A percentile compares a stretch with the other conserved stretches of the same genome.
Conservation (phyloP, 1,140 invertebrate genomes). For the Lysiphlebus fabarum region DNA sequence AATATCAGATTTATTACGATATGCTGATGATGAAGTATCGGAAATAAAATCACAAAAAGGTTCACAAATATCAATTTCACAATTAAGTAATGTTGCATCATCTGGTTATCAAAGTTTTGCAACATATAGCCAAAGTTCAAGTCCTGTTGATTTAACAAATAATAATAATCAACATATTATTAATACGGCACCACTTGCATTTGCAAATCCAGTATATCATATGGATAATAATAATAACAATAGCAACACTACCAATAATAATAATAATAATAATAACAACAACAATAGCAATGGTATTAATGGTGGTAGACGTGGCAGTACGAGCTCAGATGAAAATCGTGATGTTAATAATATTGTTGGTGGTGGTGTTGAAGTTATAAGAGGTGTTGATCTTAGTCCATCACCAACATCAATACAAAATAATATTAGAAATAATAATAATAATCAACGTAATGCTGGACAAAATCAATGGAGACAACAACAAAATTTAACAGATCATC, state of each 20-base stretch:
- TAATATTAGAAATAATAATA: conserved; percentile 53
- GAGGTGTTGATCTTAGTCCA: conserved; percentile 50
- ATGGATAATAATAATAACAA: conserved; percentile 57
- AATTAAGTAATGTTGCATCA: conserved; percentile 77
- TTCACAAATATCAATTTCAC: conserved; percentile 68
- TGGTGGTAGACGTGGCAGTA: conserved; percentile 35
- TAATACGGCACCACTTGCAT: conserved; percentile 69
- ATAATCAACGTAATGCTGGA: conserved; percentile 54
- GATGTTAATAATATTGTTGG: conserved; percentile 1
- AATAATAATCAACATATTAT: conserved; percentile 57
- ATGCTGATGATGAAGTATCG: conserved; percentile 52
- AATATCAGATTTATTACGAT: conserved; percentile 67
- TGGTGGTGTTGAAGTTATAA: conserved; percentile 45
- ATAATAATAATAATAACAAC: conserved; percentile 56
- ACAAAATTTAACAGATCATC: conserved; percentile 27
- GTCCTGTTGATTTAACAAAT: conserved; percentile 73
- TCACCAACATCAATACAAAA: conserved; percentile 43
- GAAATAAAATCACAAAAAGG: conserved; percentile 54
- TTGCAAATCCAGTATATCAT: conserved; percentile 83
- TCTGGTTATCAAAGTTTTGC: conserved; percentile 89
- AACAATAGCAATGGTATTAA: conserved; percentile 40
- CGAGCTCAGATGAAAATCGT: conserved; percentile 1
- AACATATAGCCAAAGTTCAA: conserved; percentile 84
- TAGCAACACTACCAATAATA: conserved; percentile 45
- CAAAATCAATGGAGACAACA: conserved; percentile 47